These are phyloP conservation scores for Papilio polyxenes DNA, from an alignment of 1,140 invertebrate species.

Conservation along the genomic window DNA sequence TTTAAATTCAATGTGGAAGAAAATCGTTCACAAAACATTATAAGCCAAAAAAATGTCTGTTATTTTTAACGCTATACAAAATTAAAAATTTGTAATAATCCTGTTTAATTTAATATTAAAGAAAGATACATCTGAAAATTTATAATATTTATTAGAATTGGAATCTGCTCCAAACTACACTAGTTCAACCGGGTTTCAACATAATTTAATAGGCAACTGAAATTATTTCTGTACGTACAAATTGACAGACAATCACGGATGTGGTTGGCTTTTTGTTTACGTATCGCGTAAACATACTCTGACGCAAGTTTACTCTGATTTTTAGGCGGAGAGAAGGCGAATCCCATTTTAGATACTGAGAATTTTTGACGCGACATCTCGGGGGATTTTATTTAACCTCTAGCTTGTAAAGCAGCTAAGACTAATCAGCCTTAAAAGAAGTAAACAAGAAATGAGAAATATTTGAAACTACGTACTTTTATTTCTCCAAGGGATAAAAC, in stretches of 20 bases:
- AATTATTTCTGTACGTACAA: conserved; percentile 42
- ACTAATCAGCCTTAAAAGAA: conserved; percentile 11
- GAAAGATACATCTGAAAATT: not conserved
- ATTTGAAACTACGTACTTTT: conserved; percentile 9
- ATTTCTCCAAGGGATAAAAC: conserved; percentile 12
- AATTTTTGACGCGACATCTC: conserved; percentile 27
- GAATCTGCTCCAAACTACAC: conserved; percentile 7
- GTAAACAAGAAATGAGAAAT: conserved; percentile 14
- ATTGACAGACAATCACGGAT: conserved; percentile 54
- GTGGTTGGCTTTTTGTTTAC: conserved; percentile 61
- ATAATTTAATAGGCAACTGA: conserved; percentile 37
- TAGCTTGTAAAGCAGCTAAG: not conserved
- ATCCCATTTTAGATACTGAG: conserved; percentile 40
- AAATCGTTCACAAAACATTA: not conserved
- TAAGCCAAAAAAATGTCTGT: not conserved
- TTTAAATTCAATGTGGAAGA: not conserved
- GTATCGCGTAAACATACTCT: conserved; percentile 52
- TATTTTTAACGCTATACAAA: not conserved
- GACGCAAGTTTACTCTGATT: conserved; percentile 49
- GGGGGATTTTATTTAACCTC: conserved; percentile 8
- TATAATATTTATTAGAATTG: conserved; percentile 5
- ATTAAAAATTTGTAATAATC: not conserved
- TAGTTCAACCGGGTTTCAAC: not conserved
- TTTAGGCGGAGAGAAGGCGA: conserved; percentile 31
- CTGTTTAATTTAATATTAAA: not conserved